Evolutionary conservation across 2,113 vertebrate genomes (phyloP).

Genomic region (Gymnorhina tibicen): DNA sequence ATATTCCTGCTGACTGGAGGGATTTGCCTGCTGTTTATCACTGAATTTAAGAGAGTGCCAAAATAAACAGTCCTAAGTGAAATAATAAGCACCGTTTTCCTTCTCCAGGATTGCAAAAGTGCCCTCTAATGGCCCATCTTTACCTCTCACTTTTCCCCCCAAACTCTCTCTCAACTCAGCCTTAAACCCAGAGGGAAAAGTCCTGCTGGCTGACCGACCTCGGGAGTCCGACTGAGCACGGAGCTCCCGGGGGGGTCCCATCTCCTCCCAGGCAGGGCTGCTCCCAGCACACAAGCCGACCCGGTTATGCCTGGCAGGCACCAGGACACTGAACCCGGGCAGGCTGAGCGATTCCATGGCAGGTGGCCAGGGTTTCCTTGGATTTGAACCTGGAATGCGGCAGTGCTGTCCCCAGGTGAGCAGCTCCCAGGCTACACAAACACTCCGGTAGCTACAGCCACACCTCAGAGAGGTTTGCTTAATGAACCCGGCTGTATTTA

Average conservation of each 20-base stretch:
- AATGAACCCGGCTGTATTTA: background rate
- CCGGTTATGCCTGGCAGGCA: background rate
- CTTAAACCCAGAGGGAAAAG: background rate
- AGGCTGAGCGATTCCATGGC: background rate
- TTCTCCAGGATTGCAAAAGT: constrained; percentile 67
- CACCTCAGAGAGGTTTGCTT: background rate
- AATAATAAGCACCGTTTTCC: constrained; percentile 19
- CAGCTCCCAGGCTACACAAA: background rate
- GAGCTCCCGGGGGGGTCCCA: background rate
- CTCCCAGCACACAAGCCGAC: background rate
- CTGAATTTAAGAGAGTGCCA: constrained; percentile 33
- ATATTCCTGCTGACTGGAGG: constrained; percentile 34
- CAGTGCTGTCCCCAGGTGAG: background rate
- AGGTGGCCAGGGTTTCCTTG: background rate
- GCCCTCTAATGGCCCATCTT: constrained; percentile 64
- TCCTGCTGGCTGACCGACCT: background rate
- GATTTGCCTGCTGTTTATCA: constrained; percentile 43
- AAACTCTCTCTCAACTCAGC: background rate
- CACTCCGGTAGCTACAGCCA: background rate
- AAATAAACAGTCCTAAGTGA: constrained; percentile 34
- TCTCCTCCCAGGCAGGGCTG: background rate
- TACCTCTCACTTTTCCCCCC: background rate
- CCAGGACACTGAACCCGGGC: accelerated
- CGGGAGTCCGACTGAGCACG: background rate
- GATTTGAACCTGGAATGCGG: background rate